phyloP scores from a whole-genome alignment of 2,113 vertebrate species.

The Phalacrocorax aristotelis region DNA sequence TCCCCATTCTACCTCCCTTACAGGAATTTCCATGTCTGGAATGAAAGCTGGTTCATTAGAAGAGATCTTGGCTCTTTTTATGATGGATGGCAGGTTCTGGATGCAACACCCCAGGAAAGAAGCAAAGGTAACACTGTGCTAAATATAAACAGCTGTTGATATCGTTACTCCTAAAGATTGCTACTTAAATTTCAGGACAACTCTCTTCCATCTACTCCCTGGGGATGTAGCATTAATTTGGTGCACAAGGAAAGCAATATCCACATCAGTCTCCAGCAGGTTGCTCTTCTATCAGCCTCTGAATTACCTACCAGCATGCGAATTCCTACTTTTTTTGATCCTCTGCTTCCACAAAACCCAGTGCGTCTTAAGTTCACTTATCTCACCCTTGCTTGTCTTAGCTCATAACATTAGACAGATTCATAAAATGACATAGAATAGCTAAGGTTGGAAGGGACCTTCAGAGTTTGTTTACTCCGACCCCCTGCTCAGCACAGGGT shows the following conservation, averaged over 20 bases:
- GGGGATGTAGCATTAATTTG: not conserved
- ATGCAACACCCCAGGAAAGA: constrained; percentile 67
- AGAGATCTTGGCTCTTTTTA: constrained; percentile 53
- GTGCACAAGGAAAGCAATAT: not conserved
- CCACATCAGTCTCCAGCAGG: not conserved
- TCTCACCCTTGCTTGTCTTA: not conserved
- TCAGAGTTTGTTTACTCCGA: not conserved
- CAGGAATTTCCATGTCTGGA: constrained; percentile 70
- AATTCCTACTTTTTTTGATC: not conserved
- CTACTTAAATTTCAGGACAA: not conserved
- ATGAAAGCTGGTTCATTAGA: constrained; percentile 66
- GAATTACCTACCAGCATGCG: not conserved
- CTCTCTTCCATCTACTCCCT: not conserved
- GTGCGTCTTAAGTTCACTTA: not conserved
- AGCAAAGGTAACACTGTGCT: constrained; percentile 45
- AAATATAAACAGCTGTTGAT: not conserved
- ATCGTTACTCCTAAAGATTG: not conserved
- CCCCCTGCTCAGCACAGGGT: not conserved
- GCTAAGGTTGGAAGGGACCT: not conserved
- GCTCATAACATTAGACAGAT: not conserved
- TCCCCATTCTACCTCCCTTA: not conserved
- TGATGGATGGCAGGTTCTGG: constrained; percentile 70
- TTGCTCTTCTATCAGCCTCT: not conserved
- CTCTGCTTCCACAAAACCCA: not conserved
- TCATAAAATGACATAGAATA: not conserved